A percentile compares a stretch with the other conserved stretches of the same genome.
These are phyloP conservation scores for Thermophis baileyi DNA, from an alignment of 2,113 vertebrate species.

Conservation along the genomic window DNA sequence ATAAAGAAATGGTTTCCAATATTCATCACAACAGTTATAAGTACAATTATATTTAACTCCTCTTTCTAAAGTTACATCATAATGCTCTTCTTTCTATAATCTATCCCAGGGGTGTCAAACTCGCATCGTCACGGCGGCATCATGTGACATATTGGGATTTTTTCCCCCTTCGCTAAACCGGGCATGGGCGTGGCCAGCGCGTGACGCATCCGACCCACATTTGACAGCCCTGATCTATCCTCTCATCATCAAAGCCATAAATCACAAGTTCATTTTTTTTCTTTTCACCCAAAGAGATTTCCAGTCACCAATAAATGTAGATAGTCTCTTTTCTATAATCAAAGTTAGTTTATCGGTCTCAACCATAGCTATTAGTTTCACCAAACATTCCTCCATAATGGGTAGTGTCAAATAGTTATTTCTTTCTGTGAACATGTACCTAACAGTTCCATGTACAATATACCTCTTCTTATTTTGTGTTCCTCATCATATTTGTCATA, in stretches of 20 bases:
- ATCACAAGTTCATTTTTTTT: neutral
- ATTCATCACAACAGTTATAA: neutral
- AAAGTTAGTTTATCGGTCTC: neutral
- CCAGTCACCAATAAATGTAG: neutral
- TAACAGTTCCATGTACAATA: neutral
- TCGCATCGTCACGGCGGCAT: accelerated
- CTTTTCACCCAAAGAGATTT: neutral
- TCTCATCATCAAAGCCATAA: neutral
- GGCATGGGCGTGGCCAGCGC: too few species aligned
- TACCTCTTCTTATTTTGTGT: neutral
- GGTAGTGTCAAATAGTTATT: neutral
- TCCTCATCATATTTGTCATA: neutral
- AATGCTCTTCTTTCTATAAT: neutral
- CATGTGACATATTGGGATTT: too few species aligned
- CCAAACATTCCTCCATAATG: neutral
- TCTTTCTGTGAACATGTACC: neutral
- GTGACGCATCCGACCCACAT: too few species aligned
- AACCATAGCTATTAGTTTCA: neutral
- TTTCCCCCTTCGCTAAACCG: too few species aligned
- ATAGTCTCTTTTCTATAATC: neutral
- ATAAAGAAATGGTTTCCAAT: neutral
- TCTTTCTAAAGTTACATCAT: neutral
- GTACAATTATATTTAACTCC: neutral
- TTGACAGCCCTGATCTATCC: neutral
- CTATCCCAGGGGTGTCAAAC: neutral